Percentiles rank a stretch among this genome's conserved stretches.
These are phyloP conservation scores for Pristionchus japonicus DNA, from an alignment of 2,888 invertebrate genomes.

Conservation along the genomic window DNA sequence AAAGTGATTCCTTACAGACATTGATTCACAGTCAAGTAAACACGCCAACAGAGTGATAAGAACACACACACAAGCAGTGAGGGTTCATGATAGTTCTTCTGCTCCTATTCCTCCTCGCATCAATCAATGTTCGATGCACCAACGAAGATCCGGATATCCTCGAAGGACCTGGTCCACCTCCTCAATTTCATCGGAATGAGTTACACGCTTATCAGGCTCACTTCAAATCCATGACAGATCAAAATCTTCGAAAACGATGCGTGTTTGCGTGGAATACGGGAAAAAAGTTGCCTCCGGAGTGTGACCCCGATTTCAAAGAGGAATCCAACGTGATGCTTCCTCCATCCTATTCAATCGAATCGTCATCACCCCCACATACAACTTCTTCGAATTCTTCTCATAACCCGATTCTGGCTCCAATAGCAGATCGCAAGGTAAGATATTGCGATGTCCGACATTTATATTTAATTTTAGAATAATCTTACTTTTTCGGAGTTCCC, in stretches of 20 bases:
- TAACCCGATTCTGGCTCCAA: too few relatives aligned
- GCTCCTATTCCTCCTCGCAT: neutral
- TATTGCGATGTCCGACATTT: too few relatives aligned
- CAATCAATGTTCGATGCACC: neutral
- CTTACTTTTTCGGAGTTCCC: neutral
- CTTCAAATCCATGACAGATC: neutral
- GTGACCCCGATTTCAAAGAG: neutral
- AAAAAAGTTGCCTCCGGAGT: neutral
- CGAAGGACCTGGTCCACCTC: neutral
- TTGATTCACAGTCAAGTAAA: too few relatives aligned
- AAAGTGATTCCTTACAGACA: too few relatives aligned
- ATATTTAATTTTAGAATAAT: too few relatives aligned
- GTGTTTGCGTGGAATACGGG: neutral
- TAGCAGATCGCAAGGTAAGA: too few relatives aligned
- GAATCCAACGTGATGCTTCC: too few relatives aligned
- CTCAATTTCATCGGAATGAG: neutral
- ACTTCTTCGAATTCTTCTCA: too few relatives aligned
- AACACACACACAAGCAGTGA: too few relatives aligned
- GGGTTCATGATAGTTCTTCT: neutral
- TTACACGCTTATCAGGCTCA: neutral
- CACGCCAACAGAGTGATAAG: too few relatives aligned
- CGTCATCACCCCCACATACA: too few relatives aligned
- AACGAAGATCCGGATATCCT: neutral
- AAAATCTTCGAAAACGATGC: neutral
- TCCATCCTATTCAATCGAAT: too few relatives aligned